Percentiles rank a stretch among this genome's conserved stretches.
These are phyloP conservation scores for Chrysomela aeneicollis DNA, from an alignment of 2,888 invertebrate genomes.

Conservation along the genomic window DNA sequence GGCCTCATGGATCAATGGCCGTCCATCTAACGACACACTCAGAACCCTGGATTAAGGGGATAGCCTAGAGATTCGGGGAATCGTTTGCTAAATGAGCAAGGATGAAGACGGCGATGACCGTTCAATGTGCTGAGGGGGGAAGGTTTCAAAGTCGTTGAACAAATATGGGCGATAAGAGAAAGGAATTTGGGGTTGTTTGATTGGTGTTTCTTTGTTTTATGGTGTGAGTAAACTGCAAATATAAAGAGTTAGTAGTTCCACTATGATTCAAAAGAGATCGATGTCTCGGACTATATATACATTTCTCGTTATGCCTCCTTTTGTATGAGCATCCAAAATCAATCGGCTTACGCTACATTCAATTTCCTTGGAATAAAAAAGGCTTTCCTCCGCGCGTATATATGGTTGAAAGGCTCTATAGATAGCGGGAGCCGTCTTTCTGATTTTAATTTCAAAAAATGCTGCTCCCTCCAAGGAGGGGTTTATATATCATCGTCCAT, in stretches of 20 bases:
- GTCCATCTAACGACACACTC: constrained; percentile 37
- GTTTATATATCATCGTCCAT: constrained; percentile 24
- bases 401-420: constrained; percentile 49
- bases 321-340: constrained; percentile 36
- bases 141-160: constrained; percentile 28
- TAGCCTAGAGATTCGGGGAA: constrained; percentile 53
- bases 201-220: background rate
- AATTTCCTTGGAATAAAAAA: constrained; percentile 40
- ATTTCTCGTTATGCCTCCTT: constrained; percentile 33
- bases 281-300: too few relatives aligned
- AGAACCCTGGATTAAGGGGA: constrained; percentile 48
- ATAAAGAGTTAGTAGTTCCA: too few relatives aligned
- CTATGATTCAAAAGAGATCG: too few relatives aligned
- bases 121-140: too few relatives aligned
- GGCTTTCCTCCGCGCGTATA: background rate
- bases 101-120: constrained; percentile 35
- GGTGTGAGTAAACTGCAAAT: too few relatives aligned
- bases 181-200: constrained; percentile 15
- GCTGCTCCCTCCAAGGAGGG: constrained; percentile 14
- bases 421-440: constrained; percentile 48
- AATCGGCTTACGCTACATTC: constrained; percentile 43
- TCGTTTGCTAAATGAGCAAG: constrained; percentile 52
- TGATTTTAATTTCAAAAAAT: constrained; percentile 53
- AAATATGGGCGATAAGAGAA: constrained; percentile 34
- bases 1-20: background rate